Percentiles rank a stretch among this genome's conserved stretches.
Conservation (phyloP, 2,113 vertebrate species). For the Oxyruncus cristatus region DNA sequence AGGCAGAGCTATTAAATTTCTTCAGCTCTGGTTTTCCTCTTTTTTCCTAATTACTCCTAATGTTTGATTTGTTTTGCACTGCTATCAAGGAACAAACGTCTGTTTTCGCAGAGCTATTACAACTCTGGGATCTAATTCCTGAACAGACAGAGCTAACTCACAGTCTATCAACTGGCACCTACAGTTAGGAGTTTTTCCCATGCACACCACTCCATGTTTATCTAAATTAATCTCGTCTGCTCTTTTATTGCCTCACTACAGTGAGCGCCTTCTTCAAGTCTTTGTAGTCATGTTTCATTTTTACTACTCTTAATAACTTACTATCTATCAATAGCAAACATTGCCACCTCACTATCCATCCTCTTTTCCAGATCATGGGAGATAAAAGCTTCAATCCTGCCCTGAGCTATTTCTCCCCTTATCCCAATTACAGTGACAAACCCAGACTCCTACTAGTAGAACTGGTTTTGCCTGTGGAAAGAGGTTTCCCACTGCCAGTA, state of each 20-base stretch:
- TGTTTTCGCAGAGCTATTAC: neutral
- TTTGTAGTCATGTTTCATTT: neutral
- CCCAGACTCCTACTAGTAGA: neutral
- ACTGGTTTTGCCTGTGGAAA: neutral
- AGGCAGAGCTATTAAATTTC: neutral
- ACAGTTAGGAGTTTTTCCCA: neutral
- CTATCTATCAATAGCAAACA: slow-evolving; percentile 1
- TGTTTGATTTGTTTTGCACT: neutral
- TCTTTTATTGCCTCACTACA: slow-evolving; percentile 2
- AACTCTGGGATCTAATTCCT: neutral
- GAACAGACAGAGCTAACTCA: neutral
- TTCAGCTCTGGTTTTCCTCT: neutral
- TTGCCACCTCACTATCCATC: neutral
- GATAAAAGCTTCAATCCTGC: neutral
- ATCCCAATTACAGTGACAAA: neutral
- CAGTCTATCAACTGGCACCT: neutral
- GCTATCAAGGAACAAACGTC: neutral
- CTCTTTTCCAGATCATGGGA: neutral
- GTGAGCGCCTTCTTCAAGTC: neutral
- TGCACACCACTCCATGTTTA: neutral
- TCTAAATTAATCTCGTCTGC: neutral
- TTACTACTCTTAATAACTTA: neutral
- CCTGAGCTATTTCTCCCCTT: neutral
- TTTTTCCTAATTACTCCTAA: neutral
- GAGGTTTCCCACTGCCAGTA: neutral